These are phyloP conservation scores for Meteorus colon DNA, from an alignment of 2,888 invertebrate species.

Conservation along the genomic window DNA sequence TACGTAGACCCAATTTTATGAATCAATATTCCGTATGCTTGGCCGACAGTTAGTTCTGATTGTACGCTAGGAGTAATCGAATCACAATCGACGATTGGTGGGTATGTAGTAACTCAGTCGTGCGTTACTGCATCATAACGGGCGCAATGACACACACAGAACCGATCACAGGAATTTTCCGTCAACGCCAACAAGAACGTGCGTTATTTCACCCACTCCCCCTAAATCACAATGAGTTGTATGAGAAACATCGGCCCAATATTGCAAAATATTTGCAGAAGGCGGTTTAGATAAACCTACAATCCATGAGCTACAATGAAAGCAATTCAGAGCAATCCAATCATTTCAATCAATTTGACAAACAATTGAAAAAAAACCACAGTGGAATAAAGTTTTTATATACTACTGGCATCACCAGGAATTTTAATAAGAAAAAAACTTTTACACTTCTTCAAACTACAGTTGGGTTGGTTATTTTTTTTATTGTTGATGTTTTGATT, in stretches of 20 bases:
- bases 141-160: constrained; percentile 14
- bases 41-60: constrained; percentile 16
- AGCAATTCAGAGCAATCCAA: not conserved
- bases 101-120: not conserved
- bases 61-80: constrained; percentile 27
- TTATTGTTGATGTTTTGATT: not conserved
- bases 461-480: not conserved
- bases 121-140: not conserved
- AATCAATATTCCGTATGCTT: constrained; percentile 30
- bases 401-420: not conserved
- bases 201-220: not conserved
- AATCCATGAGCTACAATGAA: constrained; percentile 16
- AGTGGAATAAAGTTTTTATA: constrained; percentile 9
- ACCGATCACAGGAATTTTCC: not conserved
- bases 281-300: not conserved
- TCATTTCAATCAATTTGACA: constrained; percentile 43
- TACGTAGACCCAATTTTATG: not conserved
- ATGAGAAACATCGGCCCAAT: not conserved
- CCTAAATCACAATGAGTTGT: too few species aligned
- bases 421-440: not conserved
- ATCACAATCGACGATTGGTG: constrained; percentile 27
- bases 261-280: constrained; percentile 20
- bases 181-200: constrained; percentile 6
- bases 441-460: not conserved
- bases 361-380: constrained; percentile 8